Conservation (phyloP, 2,888 invertebrate genomes). For the Corythucha ciliata region DNA sequence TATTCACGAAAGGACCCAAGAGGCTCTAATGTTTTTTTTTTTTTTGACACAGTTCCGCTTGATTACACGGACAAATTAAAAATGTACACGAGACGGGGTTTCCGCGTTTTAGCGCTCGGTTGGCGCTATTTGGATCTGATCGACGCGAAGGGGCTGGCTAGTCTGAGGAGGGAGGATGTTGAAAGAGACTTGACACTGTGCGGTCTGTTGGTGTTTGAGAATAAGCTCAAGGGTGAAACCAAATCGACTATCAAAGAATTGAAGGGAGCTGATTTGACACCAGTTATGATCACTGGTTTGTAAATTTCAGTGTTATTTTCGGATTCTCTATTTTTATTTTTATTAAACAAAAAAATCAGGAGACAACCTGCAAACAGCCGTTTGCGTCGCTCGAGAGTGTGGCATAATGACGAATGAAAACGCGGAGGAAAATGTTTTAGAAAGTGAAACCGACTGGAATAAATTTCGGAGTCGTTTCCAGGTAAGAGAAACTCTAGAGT, state of each 20-base stretch:
- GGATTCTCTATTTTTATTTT: too few relatives aligned
- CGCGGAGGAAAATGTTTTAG: too few relatives aligned
- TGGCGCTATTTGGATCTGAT: constrained; percentile 51
- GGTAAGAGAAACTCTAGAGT: too few relatives aligned
- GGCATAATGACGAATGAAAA: constrained; percentile 45
- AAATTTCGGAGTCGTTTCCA: too few relatives aligned
- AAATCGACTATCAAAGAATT: constrained; percentile 44
- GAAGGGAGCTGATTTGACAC: constrained; percentile 46
- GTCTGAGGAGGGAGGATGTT: constrained; percentile 46
- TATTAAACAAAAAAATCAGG: too few relatives aligned
- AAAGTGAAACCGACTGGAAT: too few relatives aligned
- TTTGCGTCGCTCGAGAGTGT: constrained; percentile 83
- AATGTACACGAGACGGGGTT: constrained; percentile 70
- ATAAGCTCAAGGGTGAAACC: constrained; percentile 49
- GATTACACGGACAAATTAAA: constrained; percentile 59
- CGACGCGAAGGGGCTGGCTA: constrained; percentile 50
- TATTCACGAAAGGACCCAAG: too few relatives aligned
- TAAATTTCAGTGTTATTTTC: too few relatives aligned
- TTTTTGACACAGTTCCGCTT: constrained; percentile 46
- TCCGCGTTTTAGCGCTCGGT: constrained; percentile 72
- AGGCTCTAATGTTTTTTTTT: constrained; percentile 12
- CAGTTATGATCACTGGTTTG: constrained; percentile 57
- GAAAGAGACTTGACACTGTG: constrained; percentile 42
- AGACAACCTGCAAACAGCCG: constrained; percentile 86
- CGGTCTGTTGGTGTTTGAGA: constrained; percentile 47